Percentiles rank a stretch among this genome's conserved stretches.
Conservation (phyloP, 1,140 invertebrate species). For the Carcinoscorpius rotundicauda region DNA sequence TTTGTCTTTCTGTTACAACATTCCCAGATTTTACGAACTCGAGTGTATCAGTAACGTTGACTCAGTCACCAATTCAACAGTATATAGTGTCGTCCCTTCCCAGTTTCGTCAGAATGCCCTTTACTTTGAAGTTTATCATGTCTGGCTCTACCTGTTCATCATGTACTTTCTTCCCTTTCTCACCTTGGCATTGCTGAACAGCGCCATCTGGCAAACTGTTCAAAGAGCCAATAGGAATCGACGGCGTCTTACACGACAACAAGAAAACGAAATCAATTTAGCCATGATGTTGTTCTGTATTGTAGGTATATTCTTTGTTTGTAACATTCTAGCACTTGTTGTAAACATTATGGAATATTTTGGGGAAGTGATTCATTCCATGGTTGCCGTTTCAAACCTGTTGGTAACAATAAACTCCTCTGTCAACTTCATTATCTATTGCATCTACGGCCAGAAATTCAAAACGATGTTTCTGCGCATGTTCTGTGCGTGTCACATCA, state of each 20-base stretch:
- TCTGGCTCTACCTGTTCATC: constrained; percentile 82
- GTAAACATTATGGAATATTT: constrained; percentile 70
- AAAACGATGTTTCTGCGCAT: constrained; percentile 12
- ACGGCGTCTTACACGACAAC: constrained; percentile 56
- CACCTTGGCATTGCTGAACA: constrained; percentile 71
- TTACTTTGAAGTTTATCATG: constrained; percentile 77
- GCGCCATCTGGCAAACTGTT: constrained; percentile 58
- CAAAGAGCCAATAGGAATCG: constrained; percentile 64
- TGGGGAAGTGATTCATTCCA: constrained; percentile 18
- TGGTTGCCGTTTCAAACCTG: constrained; percentile 47
- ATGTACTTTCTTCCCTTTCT: constrained; percentile 84
- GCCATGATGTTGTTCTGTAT: constrained; percentile 90
- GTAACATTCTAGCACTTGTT: constrained; percentile 79
- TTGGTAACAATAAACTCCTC: constrained; percentile 92
- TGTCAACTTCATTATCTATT: constrained; percentile 94
- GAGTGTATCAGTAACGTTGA: constrained; percentile 6
- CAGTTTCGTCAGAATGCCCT: constrained; percentile 50
- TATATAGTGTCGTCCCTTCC: constrained; percentile 49
- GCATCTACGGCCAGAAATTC: constrained; percentile 93
- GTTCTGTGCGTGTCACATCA: constrained; percentile 5
- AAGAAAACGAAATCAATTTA: constrained; percentile 72
- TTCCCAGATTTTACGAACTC: constrained; percentile 50
- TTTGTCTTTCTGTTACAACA: constrained; percentile 75
- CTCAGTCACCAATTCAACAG: constrained; percentile 19
- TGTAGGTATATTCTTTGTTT: constrained; percentile 83